phyloP scores from a whole-genome alignment of 2,797 vertebrate species.

The Parauchenoglanis punctatus region DNA sequence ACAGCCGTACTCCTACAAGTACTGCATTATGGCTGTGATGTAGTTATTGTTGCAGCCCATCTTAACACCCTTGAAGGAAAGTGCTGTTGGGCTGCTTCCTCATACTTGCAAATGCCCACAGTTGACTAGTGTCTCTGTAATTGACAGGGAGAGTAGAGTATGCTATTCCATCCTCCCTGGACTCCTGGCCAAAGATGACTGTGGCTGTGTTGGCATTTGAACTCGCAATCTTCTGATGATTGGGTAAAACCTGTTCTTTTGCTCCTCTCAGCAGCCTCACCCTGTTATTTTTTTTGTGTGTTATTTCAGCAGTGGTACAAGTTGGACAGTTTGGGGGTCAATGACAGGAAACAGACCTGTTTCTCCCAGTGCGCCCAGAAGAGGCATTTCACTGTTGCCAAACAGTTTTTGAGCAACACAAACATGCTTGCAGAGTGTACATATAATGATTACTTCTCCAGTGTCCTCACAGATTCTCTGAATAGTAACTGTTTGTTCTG shows the following conservation, averaged over 20 bases:
- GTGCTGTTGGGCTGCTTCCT: not conserved
- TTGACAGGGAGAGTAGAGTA: not conserved
- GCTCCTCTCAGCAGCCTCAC: not conserved
- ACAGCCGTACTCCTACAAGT: too few relatives aligned
- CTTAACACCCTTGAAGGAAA: not conserved
- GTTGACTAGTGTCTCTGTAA: not conserved
- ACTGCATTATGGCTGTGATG: too few relatives aligned
- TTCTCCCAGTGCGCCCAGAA: not conserved
- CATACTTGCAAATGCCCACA: not conserved
- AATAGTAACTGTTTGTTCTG: conserved; percentile 47
- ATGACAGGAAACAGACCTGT: not conserved
- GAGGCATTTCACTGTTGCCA: not conserved
- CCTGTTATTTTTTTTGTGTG: not conserved
- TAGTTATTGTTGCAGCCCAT: too few relatives aligned
- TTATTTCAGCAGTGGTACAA: not conserved
- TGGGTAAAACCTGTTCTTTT: not conserved
- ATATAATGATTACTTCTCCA: not conserved
- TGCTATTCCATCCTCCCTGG: too few relatives aligned
- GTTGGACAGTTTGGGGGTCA: not conserved
- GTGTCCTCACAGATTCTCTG: conserved; percentile 46
- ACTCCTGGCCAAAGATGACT: not conserved
- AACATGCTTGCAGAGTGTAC: not conserved
- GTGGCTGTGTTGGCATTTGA: not conserved
- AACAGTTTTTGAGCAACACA: too few relatives aligned
- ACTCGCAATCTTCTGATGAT: not conserved